Evolutionary conservation across 2,113 vertebrate genomes (phyloP), one percentile per base, ranked within the genome.

Genomic region (Scortum barcoo): DNA sequence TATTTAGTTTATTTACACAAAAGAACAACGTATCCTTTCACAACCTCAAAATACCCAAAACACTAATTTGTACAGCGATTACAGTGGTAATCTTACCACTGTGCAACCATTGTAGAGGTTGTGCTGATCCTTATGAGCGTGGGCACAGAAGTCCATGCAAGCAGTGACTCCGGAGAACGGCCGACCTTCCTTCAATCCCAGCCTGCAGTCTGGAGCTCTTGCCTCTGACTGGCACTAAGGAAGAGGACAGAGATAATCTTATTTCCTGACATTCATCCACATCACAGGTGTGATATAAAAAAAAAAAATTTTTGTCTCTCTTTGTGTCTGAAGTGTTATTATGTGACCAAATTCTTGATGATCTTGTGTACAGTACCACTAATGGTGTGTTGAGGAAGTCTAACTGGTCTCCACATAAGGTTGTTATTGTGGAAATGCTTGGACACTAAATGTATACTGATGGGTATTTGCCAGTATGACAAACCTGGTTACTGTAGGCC

Each of bases 111-210:
- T 99, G 90, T 97, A 96, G 80, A 99, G 97, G 94, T 99, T 99
- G 80, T 99, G 98, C 94, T 99, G 98, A 91, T 99, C 98, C 91
- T 99, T 99, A 95, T 99, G 98, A 84, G 98, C 98, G 0, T 99
- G 98, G 69, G 98, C 98, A 40, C 98, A 99, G 94, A 99, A 99
- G 86, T 99, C 98, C 98, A 99, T 98, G 90, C 98, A 99, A 3
- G 98, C 98, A 0, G 98, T 99, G 88, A 99, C 96, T 26, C 98
- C 98, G 0, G 98, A 99, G 91, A 99, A 99, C 0, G 98, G 98
- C 73, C 97, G 94, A 46, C 98, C 98, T 77, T 98, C 98, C 88
- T 98, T 97, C 89, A 97, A 90, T 20, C 98, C 98, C 69, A 99
- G 94, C 51, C 98, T 95, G 91, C 98, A 99, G 40, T 99, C 98